A percentile compares a stretch with the other conserved stretches of the same genome.
Evolutionary conservation across 2,797 vertebrate genomes (phyloP).

Genomic region (Cynopterus sphinx): DNA sequence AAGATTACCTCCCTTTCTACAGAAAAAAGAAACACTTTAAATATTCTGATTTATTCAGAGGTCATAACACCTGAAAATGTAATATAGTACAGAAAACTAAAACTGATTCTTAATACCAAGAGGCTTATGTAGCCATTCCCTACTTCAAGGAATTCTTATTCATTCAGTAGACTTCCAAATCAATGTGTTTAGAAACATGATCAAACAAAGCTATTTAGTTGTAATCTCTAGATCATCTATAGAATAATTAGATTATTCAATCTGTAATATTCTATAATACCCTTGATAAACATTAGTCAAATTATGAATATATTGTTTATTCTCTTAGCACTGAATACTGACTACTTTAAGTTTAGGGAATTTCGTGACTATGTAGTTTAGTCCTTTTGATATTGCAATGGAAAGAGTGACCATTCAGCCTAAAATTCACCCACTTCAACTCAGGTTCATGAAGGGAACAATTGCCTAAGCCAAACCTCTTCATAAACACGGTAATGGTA

Average conservation of each 20-base stretch:
- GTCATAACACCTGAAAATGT: background rate
- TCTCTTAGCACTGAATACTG: background rate
- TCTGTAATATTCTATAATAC: background rate
- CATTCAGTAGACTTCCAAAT: background rate
- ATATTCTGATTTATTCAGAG: background rate
- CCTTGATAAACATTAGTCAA: background rate
- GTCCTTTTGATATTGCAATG: background rate
- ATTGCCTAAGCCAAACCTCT: background rate
- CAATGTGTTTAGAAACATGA: background rate
- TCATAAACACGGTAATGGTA: background rate
- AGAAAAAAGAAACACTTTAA: background rate
- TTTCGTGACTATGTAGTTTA: background rate
- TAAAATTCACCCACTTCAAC: background rate
- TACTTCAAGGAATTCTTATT: background rate
- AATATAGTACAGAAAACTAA: background rate
- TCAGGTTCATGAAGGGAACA: background rate
- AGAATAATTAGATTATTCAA: background rate
- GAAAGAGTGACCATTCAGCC: background rate
- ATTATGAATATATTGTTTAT: background rate
- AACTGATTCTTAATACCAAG: background rate
- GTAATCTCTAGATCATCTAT: background rate
- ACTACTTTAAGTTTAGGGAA: background rate
- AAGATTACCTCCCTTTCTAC: background rate
- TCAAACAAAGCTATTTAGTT: background rate
- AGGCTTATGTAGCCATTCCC: background rate